A percentile compares a stretch with the other conserved stretches of the same genome.
Evolutionary conservation across 1,140 invertebrate species (phyloP).

Genomic region (Antheraea mylitta): DNA sequence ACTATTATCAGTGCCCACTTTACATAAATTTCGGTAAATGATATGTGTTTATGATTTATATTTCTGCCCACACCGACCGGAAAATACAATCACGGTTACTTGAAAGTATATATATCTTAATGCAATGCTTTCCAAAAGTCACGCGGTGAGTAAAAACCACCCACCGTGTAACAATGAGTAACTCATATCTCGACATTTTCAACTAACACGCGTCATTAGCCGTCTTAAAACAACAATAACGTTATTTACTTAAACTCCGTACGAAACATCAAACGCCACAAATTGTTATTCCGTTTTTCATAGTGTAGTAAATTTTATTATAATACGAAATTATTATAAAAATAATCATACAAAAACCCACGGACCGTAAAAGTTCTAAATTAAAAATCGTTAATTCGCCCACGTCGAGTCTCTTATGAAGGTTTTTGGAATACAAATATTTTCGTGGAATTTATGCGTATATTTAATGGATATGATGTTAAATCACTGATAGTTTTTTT

Average conservation of each 20-base stretch:
- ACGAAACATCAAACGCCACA: neutral
- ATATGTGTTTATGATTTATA: neutral
- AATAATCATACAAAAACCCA: neutral
- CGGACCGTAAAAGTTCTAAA: neutral
- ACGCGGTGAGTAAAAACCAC: neutral
- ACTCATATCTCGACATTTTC: neutral
- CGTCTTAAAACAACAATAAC: neutral
- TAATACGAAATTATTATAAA: neutral
- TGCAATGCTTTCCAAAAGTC: neutral
- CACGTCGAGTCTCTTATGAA: neutral
- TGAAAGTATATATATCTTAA: neutral
- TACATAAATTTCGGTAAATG: too few relatives aligned
- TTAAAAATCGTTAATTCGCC: slow-evolving; percentile 2
- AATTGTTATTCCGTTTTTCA: neutral
- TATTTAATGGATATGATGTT: neutral
- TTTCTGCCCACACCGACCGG: neutral
- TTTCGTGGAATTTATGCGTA: neutral
- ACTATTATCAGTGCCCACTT: too few relatives aligned
- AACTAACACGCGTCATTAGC: neutral
- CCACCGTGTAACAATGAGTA: neutral
- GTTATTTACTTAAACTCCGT: neutral
- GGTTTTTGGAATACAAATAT: neutral
- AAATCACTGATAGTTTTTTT: neutral
- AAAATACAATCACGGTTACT: neutral
- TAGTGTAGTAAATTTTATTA: neutral